phyloP scores from a whole-genome alignment of 23 tunicate species.

The Botrylloides violaceus region DNA sequence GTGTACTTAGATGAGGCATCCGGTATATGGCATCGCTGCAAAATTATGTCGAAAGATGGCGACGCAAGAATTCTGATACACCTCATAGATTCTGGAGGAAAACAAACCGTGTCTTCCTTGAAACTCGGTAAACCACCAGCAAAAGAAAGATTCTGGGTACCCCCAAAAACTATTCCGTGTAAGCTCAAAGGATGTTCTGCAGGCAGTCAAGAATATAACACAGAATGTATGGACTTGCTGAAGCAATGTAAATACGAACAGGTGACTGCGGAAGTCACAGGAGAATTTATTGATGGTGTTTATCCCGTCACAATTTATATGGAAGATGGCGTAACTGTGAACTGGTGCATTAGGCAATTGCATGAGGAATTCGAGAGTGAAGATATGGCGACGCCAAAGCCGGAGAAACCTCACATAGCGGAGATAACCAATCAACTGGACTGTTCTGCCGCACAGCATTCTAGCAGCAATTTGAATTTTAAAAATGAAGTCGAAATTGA shows the following conservation, averaged over 20 bases:
- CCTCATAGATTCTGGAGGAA: background rate
- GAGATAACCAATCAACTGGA: too few relatives aligned
- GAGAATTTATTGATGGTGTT: background rate
- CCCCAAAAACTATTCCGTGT: constrained; percentile 4
- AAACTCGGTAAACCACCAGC: background rate
- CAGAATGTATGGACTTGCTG: background rate
- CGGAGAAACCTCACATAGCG: background rate
- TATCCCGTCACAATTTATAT: constrained; percentile 9
- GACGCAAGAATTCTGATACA: background rate
- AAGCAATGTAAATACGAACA: constrained; percentile 4
- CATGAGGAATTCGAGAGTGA: background rate
- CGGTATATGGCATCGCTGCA: background rate
- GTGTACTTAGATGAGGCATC: background rate
- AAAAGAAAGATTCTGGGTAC: background rate
- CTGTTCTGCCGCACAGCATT: too few relatives aligned
- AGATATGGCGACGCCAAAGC: background rate
- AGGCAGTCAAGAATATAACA: constrained; percentile 1
- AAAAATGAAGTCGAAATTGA: too few relatives aligned
- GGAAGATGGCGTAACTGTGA: background rate
- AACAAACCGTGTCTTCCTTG: background rate
- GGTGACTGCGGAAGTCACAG: background rate
- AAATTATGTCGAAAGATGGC: background rate
- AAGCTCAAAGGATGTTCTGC: background rate
- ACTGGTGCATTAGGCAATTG: background rate
- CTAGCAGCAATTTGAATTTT: too few relatives aligned